Evolutionary conservation across 2,797 vertebrate species (phyloP).

Genomic region (Sciurus carolinensis): DNA sequence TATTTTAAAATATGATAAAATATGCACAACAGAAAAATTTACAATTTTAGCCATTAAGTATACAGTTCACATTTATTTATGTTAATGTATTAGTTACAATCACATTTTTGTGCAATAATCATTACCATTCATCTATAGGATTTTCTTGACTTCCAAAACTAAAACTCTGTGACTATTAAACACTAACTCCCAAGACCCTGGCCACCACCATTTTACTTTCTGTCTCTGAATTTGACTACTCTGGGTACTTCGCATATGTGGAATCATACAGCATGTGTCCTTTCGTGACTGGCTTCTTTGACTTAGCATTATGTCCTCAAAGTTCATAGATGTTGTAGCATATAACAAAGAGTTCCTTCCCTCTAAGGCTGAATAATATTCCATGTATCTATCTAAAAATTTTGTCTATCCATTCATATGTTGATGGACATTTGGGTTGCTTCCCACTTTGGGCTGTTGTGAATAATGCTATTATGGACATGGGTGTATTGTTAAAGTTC

Average conservation of each 20-base stretch:
- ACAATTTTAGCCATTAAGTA: neutral
- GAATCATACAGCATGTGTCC: neutral
- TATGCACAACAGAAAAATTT: neutral
- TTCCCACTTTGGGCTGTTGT: neutral
- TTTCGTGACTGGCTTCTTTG: neutral
- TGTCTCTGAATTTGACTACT: neutral
- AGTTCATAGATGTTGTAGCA: neutral
- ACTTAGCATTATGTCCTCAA: neutral
- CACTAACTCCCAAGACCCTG: neutral
- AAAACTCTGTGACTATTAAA: neutral
- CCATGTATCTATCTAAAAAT: fast-evolving
- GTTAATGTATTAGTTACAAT: neutral
- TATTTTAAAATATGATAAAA: neutral
- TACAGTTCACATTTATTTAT: neutral
- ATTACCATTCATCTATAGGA: neutral
- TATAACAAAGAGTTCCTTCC: neutral
- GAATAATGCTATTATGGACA: neutral
- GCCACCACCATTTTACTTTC: neutral
- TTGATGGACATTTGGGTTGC: neutral
- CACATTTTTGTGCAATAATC: neutral
- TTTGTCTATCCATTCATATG: neutral
- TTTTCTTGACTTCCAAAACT: neutral
- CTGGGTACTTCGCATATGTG: neutral
- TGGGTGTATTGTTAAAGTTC: neutral
- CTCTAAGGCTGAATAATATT: neutral